Base-by-base conservation (phyloP, 2,113 vertebrate genomes). In the Anhinga rufa region DNA sequence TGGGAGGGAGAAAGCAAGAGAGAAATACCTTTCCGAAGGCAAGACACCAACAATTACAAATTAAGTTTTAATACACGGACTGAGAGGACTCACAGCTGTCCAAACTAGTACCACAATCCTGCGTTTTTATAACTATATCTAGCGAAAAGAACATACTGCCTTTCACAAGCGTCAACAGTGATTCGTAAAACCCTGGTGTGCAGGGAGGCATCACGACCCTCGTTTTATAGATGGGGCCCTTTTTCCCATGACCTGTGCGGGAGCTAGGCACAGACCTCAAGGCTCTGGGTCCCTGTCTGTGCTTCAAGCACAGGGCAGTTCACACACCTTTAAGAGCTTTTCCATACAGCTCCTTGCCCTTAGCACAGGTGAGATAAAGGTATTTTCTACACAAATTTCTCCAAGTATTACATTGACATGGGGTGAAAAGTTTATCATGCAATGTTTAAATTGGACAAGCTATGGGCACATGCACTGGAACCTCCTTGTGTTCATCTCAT, bases 361-460 rank as follows among this genome's bases (percentile, higher is more conserved):
- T 29, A 18, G 2, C 34, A 31, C 7, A 40, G 40, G 17, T 10
- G 25, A 88, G n/a, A 20, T 28, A 84, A 34, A 94, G 34, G 32
- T 25, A 62, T 29, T 38, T 86, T 38, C 64, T 48, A 34, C 40
- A 13, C 21, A n/a, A 31, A 21, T n/a, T 66, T 62, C 48, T 83
- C 4, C 11, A 21, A 51, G 17, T 36, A 11, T 18, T 42, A 4
- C 10, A 17, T 2, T 49, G 54, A 18, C 3, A 0, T 4, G 48
- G 17, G 24, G 8, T 69, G 21, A 66, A 80, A 83, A 55, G 10
- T 6, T 84, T 82, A 28, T 18, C 64, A 55, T 12, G 8, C 71
- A 52, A 0, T 6, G 22, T 88, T 92, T 62, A 86, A 82, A 51
- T 1, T 57, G 87, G 75, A 65, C 22, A 29, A 36, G 40, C 12